Base-by-base conservation (phyloP, 1,140 invertebrate genomes). In the Calycopis cecrops region DNA sequence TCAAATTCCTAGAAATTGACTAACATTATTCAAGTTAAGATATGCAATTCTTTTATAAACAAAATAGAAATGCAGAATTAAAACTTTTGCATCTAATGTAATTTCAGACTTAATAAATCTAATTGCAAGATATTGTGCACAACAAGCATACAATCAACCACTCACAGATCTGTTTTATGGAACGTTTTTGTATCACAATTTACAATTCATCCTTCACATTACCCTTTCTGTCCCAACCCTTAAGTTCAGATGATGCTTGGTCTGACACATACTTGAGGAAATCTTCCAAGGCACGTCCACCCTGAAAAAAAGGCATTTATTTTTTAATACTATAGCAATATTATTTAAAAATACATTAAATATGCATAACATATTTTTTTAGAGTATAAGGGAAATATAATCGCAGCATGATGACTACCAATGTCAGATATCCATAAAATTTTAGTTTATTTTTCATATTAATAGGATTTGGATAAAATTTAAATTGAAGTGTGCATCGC, bases 241-340 rank as follows among this genome's bases (percentile, higher is more conserved):
- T 96, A 57, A 99, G 91, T 73, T 96, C 96, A 53, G 93, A 90
- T 28, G 96, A 96, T 0, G 98, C 91, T 64, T 99, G 94, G 79
- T 98, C 94, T 33, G 98, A 94, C 71, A 99, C 94, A 87, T 97
- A 99, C 76, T 98, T 98, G 47, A 99, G 79, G 82, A 99, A 99
- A 74, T 99, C 98, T 52, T 99, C 93, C 0, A 98, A 84, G 67
- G 98, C 95, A 58, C 98, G 94, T 8, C 97, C 98, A 76, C 97
- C 96, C 90, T 94, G 81, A 0, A 90, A 67, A 14, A 40, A 28
- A 52, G 12, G 28, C 6, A 34, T 51, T 52, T 9, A 35, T 18
- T 0, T 35, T 50, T 51, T 33, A 3, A 28, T 28, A 28, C 21
- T 28, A 28, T 28, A 28, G 21, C 6, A 28, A 28, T 28, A 28